Evolutionary conservation across 2,888 invertebrate genomes (phyloP).

Genomic region (Stenurella melanura): DNA sequence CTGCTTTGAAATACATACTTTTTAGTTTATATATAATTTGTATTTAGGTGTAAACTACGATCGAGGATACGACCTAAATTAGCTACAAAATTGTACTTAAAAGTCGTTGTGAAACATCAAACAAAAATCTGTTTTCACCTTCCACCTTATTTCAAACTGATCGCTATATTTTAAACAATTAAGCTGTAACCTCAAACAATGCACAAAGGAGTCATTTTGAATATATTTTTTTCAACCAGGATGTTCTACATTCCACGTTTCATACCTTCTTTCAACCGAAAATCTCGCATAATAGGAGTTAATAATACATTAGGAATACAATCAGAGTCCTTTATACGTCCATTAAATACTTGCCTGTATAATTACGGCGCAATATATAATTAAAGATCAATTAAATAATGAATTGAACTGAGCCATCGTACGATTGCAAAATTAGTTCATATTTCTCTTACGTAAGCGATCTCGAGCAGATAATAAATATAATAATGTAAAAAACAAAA

Average conservation of each 20-base stretch:
- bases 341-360: constrained; percentile 18
- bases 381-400: constrained; percentile 40
- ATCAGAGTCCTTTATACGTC: constrained; percentile 16
- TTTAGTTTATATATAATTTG: too few species aligned
- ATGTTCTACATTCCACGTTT: constrained; percentile 18
- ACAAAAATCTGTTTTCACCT: neutral
- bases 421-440: constrained; percentile 36
- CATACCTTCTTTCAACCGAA: neutral
- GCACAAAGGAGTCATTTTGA: constrained; percentile 1
- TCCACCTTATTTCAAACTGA: neutral
- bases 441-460: constrained; percentile 34
- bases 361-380: constrained; percentile 26
- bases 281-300: constrained; percentile 26
- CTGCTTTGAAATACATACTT: too few species aligned
- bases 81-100: too few species aligned
- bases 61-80: too few species aligned
- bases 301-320: constrained; percentile 24
- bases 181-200: neutral
- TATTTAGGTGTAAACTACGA: too few species aligned
- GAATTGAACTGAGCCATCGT: constrained; percentile 23
- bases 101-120: neutral
- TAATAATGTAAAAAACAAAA: constrained; percentile 34
- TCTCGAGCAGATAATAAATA: constrained; percentile 27
- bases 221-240: constrained; percentile 7
- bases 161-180: neutral